Percentiles rank a stretch among this genome's conserved stretches.
These are phyloP conservation scores for Macrobrachium rosenbergii DNA, from an alignment of 1,140 invertebrate genomes.

Conservation along the genomic window DNA sequence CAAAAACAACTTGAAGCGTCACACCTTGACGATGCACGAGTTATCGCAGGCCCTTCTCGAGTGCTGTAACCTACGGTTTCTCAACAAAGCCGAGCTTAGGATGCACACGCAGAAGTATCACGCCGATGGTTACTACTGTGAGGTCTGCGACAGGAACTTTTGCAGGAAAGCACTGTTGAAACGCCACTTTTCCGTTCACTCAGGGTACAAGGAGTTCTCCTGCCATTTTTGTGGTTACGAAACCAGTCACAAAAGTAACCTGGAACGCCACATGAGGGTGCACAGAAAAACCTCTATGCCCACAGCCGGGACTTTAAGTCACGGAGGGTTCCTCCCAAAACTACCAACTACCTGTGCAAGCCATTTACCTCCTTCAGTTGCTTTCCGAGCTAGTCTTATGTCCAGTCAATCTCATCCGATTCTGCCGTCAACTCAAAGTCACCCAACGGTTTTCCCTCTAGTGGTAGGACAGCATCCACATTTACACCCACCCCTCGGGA, in stretches of 20 bases:
- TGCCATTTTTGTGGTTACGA: slow-evolving; percentile 72
- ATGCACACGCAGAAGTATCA: slow-evolving; percentile 71
- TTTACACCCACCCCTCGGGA: neutral
- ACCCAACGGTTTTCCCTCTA: neutral
- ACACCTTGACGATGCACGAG: slow-evolving; percentile 73
- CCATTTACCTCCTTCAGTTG: neutral
- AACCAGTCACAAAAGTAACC: slow-evolving; percentile 74
- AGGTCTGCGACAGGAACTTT: slow-evolving; percentile 71
- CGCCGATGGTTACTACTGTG: slow-evolving; percentile 71
- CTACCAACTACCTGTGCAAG: neutral
- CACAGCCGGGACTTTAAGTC: neutral
- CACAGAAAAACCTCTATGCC: slow-evolving; percentile 42
- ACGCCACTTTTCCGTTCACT: slow-evolving; percentile 72
- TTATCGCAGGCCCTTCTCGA: slow-evolving; percentile 70
- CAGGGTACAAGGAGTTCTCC: slow-evolving; percentile 71
- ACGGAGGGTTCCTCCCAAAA: neutral
- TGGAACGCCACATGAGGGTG: slow-evolving; percentile 71
- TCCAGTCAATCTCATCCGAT: neutral
- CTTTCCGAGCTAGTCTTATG: neutral
- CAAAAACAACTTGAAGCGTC: slow-evolving; percentile 73
- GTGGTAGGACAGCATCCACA: neutral
- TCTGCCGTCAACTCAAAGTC: neutral
- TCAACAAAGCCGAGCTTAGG: slow-evolving; percentile 71
- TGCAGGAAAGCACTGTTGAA: slow-evolving; percentile 73
- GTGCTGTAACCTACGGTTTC: slow-evolving; percentile 71